Evolutionary conservation across 2,888 invertebrate genomes (phyloP).

Genomic region (Sympetrum striolatum): DNA sequence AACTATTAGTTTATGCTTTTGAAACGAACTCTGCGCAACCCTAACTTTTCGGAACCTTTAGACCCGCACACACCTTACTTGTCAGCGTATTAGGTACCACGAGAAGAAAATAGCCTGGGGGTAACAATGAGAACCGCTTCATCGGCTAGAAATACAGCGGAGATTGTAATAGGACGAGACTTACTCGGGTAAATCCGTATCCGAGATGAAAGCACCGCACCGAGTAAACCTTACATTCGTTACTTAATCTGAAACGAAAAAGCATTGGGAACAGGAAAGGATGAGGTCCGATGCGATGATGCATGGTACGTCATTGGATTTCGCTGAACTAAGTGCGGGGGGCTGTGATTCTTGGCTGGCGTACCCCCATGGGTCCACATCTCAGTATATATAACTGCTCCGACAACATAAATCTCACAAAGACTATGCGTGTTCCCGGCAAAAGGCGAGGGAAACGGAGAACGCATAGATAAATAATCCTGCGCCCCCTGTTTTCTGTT

Average conservation of each 20-base stretch:
- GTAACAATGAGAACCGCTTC: no score
- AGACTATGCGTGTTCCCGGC: background rate
- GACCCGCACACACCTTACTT: no score
- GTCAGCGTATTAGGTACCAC: no score
- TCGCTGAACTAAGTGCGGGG: background rate
- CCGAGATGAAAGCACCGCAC: background rate
- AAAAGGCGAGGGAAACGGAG: no score
- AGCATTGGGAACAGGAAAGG: background rate
- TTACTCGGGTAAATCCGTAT: background rate
- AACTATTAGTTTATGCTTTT: no score
- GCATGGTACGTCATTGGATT: constrained; percentile 12
- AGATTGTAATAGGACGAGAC: background rate
- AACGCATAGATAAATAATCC: background rate
- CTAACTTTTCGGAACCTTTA: no score
- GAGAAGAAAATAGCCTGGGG: no score
- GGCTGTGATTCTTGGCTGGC: constrained; percentile 12
- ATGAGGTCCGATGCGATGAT: background rate
- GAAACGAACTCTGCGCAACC: no score
- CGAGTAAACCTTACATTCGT: background rate
- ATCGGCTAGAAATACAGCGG: no score
- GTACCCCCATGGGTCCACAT: background rate
- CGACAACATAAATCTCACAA: background rate
- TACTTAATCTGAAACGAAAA: background rate
- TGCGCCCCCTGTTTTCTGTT: background rate
- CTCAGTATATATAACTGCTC: background rate